Conservation (phyloP, 2,888 invertebrate species). For the Oligia fasciuncula region DNA sequence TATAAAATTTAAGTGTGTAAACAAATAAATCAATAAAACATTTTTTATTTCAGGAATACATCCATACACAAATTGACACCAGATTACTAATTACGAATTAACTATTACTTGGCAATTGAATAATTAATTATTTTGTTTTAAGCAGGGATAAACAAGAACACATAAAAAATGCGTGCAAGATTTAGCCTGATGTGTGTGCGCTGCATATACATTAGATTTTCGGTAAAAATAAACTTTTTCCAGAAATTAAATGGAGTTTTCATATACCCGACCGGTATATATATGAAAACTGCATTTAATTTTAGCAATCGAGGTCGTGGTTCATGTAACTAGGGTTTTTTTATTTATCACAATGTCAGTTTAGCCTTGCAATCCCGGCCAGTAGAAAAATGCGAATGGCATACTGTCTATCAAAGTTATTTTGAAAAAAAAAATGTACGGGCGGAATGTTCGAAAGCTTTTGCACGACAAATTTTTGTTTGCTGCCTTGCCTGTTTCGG, state of each 20-base stretch:
- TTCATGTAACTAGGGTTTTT: background rate
- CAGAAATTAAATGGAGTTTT: background rate
- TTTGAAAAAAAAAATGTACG: background rate
- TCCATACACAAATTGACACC: too few relatives aligned
- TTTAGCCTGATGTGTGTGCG: too few relatives aligned
- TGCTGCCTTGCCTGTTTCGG: background rate
- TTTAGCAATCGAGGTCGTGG: background rate
- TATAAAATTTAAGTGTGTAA: background rate
- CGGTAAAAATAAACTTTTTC: background rate
- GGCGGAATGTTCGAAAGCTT: constrained; percentile 1
- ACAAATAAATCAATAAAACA: too few relatives aligned
- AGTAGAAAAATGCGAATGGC: background rate
- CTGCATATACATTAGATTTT: background rate
- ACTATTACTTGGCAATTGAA: background rate
- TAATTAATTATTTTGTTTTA: background rate
- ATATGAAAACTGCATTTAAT: background rate
- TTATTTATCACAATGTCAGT: background rate
- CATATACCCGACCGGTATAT: background rate
- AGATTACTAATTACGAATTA: too few relatives aligned
- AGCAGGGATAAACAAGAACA: background rate
- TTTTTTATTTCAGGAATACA: too few relatives aligned
- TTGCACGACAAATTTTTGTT: background rate
- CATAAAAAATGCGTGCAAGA: background rate
- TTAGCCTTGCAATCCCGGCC: background rate
- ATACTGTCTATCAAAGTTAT: constrained; percentile 14